Evolutionary conservation across 2,888 invertebrate species (phyloP), one percentile per base, ranked within the genome.

Genomic region (Mermis nigrescens): DNA sequence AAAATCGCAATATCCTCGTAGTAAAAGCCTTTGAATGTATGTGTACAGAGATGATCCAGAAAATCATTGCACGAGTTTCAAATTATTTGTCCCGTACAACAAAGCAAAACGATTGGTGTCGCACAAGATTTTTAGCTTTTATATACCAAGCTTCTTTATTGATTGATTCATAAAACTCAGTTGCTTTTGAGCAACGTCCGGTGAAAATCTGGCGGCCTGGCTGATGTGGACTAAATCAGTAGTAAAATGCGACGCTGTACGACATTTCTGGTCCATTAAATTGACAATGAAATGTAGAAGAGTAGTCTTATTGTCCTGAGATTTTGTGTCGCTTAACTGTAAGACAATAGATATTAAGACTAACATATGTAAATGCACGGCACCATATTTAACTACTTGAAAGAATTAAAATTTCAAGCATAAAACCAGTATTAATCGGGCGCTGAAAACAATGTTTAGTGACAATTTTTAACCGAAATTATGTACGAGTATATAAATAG

Each of bases 221-320:
- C 90, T 88, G 19, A 91, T 81, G 71, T 95, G 92, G 1, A 85
- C 81, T 73, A 94, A 80, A 71, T 94, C 94, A 64, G 88, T 88
- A 0, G 81, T 79, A 69, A 92, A 91, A 59, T 76, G 82, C 19
- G 89, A 73, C 28, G 83, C 80, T 57, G 92, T 90, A 0, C 89
- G 86, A 74, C 87, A 86, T 68, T 90, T 88, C 59, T 77, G 81
- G 73, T 94, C 90, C 61, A 90, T 82, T 0, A 84, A 83, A 64
- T 89, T 84, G 0, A 84, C 88, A 59, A 98, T 76, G 70, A 88
- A 94, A 74, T 95, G 94, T 54, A 95, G 78, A 27, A 98, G 76
- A 0, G 92, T 95, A 63, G 84, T 84, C 68, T 87, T 86, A 73
- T 92, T 91, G 68, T 94, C 87, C 48, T 84, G 77, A 70, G 92